Conservation (phyloP, 2,113 vertebrate species). For the Nyctereutes procyonoides region DNA sequence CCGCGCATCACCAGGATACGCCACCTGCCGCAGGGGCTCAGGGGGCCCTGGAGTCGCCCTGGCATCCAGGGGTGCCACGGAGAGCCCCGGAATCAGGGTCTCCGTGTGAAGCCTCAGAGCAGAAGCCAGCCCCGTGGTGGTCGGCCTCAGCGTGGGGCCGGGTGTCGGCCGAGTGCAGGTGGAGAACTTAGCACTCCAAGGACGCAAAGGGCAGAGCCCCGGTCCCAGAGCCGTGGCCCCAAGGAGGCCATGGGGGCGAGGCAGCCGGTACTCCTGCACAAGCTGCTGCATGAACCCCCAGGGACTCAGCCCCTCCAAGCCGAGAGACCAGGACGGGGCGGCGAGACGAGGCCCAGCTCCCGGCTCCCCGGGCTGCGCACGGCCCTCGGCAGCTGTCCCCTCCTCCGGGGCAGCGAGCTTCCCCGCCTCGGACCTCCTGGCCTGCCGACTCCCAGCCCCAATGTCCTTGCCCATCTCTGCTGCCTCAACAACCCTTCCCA, state of each 20-base stretch:
- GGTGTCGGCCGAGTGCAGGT: accelerated
- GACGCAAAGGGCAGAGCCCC: too few species aligned
- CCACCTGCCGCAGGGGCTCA: not conserved
- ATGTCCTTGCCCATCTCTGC: not conserved
- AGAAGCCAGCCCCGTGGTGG: accelerated
- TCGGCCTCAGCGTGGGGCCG: not conserved
- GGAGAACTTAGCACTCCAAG: not conserved
- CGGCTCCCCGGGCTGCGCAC: not conserved
- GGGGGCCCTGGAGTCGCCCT: not conserved
- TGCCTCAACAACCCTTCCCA: not conserved
- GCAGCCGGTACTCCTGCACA: accelerated
- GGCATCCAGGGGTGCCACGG: accelerated
- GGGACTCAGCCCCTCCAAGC: accelerated
- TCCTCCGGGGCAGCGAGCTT: not conserved
- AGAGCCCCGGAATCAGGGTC: accelerated
- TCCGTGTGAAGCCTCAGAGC: not conserved
- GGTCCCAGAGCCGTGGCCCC: not conserved
- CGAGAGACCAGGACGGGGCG: too few species aligned
- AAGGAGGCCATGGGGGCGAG: accelerated
- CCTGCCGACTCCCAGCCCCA: not conserved
- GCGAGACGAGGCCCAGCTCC: accelerated
- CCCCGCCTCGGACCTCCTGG: accelerated
- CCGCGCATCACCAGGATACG: accelerated
- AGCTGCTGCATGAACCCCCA: accelerated
- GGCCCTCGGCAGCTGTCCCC: not conserved